Evolutionary conservation across 2,797 vertebrate species (phyloP).

Genomic region (Smutsia temminckii): DNA sequence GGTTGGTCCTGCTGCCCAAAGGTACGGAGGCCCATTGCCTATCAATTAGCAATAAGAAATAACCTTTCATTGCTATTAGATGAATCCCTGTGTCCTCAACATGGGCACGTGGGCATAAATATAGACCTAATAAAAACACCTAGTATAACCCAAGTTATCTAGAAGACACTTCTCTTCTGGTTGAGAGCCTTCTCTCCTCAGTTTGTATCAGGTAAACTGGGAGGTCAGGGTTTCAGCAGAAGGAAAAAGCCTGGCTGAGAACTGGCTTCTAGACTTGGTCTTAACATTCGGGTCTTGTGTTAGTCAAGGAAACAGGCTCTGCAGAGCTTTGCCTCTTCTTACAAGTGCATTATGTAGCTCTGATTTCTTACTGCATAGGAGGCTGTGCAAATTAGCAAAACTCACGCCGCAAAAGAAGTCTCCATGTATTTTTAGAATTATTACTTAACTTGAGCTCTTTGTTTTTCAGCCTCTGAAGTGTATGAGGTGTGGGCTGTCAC

Average conservation of each 20-base stretch:
- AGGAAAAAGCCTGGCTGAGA: not conserved
- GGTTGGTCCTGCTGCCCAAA: not conserved
- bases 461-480: slow-evolving; percentile 56
- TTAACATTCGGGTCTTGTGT: not conserved
- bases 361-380: not conserved
- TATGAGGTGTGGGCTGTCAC: slow-evolving; percentile 67
- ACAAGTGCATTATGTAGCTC: not conserved
- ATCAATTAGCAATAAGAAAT: not conserved
- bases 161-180: not conserved
- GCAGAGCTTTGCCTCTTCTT: not conserved
- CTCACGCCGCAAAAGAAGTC: slow-evolving; percentile 30
- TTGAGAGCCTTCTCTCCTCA: not conserved
- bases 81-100: too few relatives aligned
- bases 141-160: not conserved
- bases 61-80: not conserved
- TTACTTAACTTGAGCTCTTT: slow-evolving; percentile 64
- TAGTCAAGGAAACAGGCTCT: not conserved
- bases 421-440: slow-evolving; percentile 67
- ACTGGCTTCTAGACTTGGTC: not conserved
- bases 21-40: not conserved
- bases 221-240: not conserved
- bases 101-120: not conserved
- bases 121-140: not conserved
- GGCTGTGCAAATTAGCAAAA: slow-evolving; percentile 43
- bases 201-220: not conserved